Evolutionary conservation across 2,888 invertebrate genomes (phyloP), one percentile per base, ranked within the genome.

Genomic region (Holacanthella duospinosa): DNA sequence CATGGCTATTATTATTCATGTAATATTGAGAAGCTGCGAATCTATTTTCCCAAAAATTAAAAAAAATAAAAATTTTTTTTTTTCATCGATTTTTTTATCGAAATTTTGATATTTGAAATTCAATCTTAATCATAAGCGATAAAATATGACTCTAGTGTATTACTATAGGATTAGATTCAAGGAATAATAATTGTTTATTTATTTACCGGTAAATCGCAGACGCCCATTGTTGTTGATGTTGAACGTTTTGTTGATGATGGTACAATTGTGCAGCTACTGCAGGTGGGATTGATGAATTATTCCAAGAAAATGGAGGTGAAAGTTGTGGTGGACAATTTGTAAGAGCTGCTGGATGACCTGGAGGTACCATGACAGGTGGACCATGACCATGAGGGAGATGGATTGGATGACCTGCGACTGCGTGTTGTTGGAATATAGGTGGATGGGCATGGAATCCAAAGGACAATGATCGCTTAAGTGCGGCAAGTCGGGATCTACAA

Each of bases 401-500:
- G 19, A 60, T 19, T 4, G 63, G 65, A 63, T 63, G 63, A 29
- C 55, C 55, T 12, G 66, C 58, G 25, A 48, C 29, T 9, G 57
- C 44, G 24, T 64, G 66, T 55, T 66, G 69, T 53, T 66, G 68
- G 21, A 48, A 48, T n/a, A 48, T 21, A 29, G 66, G 66, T 28
- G 68, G 68, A 56, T 71, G 72, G 63, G 69, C 70, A 55, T 70
- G 70, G 48, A 72, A 72, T 43, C 72, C 72, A 55, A 67, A 72
- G n/a, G 70, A 60, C 27, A 85, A 83, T 54, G 88, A 86, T 43
- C 91, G 80, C 76, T 91, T 93, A 76, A 93, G 90, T 2, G 93
- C 93, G 0, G 94, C 93, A 44, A 95, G 77, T 1, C 94, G 81
- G 1, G 89, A 90, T 59, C 94, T 80, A 0, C 93, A 91, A 0